Base-by-base conservation (phyloP, 1,140 invertebrate species). In the Ostrea edulis region DNA sequence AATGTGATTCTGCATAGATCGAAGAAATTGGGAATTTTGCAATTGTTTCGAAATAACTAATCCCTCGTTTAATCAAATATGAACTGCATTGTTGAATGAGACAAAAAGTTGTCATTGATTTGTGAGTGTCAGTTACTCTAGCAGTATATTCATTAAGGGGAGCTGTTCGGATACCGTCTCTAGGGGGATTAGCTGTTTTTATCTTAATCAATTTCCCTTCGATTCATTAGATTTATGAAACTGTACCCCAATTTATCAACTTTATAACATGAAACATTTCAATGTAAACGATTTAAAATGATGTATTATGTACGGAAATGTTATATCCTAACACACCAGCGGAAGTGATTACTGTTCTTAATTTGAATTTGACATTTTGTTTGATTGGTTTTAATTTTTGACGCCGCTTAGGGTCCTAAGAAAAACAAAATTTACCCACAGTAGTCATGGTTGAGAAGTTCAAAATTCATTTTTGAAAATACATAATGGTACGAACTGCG, bases 1-100 rank as follows among this genome's bases (percentile, higher is more conserved):
- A 62, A 62, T 62, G 8, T n/a, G n/a, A 20, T 62, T 62, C 17
- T 20, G 17, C 17, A 20, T 62, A n/a, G 55, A n/a, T 62, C 55
- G 17, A 62, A 62, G n/a, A 62, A 62, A 17, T 20, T 20, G 14
- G 17, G 55, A 20, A 62, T n/a, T 44, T 44, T 44, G 35, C 35
- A 44, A 7, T 77, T 77, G 25, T 77, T 77, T 77, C 68, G 25
- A 77, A 77, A 77, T 35, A 77, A 11, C 29, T 77, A 25, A 77
- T 77, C 68, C 68, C 22, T 77, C 68, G 29, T 77, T 35, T 77
- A 77, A 77, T 77, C 68, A 17, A 77, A 77, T 35, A 77, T 35
- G 68, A 77, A 77, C 68, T 3, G 17, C 68, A 77, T 25, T 35
- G 25, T 77, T 77, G 25, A 35, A 77, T 77, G 68, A 77, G 68